phyloP scores from a whole-genome alignment of 2,113 vertebrate genomes.

The Tonatia bakeri region DNA sequence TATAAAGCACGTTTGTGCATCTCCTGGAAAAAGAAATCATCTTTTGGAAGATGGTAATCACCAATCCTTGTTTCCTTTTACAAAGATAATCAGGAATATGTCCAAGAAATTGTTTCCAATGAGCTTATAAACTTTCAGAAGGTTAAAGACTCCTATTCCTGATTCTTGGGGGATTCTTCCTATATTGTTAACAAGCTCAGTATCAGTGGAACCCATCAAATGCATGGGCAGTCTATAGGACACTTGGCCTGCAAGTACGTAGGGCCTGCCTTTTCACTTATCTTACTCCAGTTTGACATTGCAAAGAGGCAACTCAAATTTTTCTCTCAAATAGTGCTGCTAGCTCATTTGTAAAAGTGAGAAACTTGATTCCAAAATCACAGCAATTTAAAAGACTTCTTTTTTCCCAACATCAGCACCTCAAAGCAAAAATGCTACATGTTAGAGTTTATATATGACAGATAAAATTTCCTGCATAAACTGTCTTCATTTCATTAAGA shows the following conservation, averaged over 20 bases:
- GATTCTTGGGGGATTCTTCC: background rate
- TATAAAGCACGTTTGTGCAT: background rate
- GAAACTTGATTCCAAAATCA: slow-evolving; percentile 16
- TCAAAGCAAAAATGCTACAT: background rate
- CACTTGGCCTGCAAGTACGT: background rate
- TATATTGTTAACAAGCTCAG: background rate
- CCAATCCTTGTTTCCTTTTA: background rate
- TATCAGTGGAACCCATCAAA: background rate
- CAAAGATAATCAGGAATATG: background rate
- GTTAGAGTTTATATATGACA: background rate
- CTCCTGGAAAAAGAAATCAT: background rate
- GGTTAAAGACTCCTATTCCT: background rate
- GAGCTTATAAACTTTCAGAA: background rate
- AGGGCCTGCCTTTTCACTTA: background rate
- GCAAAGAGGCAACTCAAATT: background rate
- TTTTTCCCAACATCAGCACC: slow-evolving; percentile 12
- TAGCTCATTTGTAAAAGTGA: background rate
- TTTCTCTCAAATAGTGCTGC: background rate
- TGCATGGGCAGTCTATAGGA: background rate
- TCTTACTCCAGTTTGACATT: background rate
- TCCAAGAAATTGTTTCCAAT: slow-evolving; percentile 7
- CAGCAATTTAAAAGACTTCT: background rate
- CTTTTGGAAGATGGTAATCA: background rate
- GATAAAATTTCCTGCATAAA: background rate
- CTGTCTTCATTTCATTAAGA: background rate